Conservation (phyloP, 2,113 vertebrate species). For the Pomatorhinus ruficollis region DNA sequence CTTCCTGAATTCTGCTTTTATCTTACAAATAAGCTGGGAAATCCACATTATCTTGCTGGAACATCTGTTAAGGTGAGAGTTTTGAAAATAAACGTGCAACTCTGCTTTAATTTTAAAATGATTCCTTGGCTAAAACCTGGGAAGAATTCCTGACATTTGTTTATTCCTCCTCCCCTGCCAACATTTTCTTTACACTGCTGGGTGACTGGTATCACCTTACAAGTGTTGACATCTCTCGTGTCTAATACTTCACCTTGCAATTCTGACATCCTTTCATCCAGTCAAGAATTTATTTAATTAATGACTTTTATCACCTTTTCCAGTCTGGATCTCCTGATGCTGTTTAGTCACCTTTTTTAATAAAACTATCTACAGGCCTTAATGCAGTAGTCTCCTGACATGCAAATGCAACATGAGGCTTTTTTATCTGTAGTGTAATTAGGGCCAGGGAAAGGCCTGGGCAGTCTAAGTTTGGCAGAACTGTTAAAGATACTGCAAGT, state of each 20-base stretch:
- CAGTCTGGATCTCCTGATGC: not conserved
- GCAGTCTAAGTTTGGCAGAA: not conserved
- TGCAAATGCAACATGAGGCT: not conserved
- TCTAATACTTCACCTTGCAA: not conserved
- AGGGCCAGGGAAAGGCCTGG: not conserved
- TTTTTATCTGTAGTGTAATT: not conserved
- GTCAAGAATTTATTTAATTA: not conserved
- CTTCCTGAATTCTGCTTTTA: not conserved
- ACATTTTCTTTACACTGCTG: not conserved
- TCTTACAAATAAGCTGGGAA: not conserved
- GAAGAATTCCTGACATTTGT: not conserved
- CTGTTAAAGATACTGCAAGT: not conserved
- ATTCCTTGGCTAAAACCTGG: not conserved
- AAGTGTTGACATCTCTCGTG: not conserved
- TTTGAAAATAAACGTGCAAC: not conserved
- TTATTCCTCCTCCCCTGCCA: not conserved
- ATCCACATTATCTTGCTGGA: conserved; percentile 84
- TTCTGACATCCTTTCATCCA: not conserved
- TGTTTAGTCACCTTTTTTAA: not conserved
- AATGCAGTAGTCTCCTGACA: not conserved
- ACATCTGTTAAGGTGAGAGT: conserved; percentile 83
- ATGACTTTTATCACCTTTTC: not conserved
- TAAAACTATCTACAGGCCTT: not conserved
- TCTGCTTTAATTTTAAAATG: not conserved
- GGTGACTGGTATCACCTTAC: not conserved